Percentiles rank a stretch among this genome's conserved stretches.
Evolutionary conservation across 2,113 vertebrate species (phyloP).

Genomic region (Cephalopterus ornatus): DNA sequence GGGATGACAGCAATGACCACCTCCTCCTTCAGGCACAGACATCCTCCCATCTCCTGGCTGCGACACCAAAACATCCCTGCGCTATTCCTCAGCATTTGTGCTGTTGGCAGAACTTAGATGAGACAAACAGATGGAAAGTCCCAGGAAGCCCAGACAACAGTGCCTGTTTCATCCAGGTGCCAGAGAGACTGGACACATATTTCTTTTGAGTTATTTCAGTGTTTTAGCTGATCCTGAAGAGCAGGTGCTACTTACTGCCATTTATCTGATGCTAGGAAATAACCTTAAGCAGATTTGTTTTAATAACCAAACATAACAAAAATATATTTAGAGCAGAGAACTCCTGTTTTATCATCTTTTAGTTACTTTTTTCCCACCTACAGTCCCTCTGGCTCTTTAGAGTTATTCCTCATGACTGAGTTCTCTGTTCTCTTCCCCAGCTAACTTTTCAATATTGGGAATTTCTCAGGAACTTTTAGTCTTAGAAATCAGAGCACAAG

Average conservation of each 20-base stretch:
- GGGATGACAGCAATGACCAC: not conserved
- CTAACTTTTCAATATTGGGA: not conserved
- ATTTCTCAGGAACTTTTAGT: conserved; percentile 19
- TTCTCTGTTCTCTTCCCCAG: not conserved
- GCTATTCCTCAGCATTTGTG: rapidly evolving
- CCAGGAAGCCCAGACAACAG: not conserved
- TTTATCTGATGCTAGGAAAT: not conserved
- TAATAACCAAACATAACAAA: not conserved
- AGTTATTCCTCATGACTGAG: not conserved
- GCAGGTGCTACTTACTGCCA: not conserved
- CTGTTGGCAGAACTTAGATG: not conserved
- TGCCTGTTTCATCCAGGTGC: not conserved
- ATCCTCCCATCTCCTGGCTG: not conserved
- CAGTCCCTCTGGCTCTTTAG: not conserved
- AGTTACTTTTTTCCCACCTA: not conserved
- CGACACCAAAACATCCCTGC: not conserved
- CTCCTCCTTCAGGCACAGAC: not conserved
- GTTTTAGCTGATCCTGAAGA: not conserved
- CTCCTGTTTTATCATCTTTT: not conserved
- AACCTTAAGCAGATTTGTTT: not conserved
- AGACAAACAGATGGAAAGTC: not conserved
- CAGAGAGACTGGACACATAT: not conserved
- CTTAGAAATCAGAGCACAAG: not conserved
- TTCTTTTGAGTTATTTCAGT: not conserved
- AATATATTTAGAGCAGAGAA: not conserved